Base-by-base conservation (phyloP, 1,140 invertebrate genomes). In the Caerostris darwini region DNA sequence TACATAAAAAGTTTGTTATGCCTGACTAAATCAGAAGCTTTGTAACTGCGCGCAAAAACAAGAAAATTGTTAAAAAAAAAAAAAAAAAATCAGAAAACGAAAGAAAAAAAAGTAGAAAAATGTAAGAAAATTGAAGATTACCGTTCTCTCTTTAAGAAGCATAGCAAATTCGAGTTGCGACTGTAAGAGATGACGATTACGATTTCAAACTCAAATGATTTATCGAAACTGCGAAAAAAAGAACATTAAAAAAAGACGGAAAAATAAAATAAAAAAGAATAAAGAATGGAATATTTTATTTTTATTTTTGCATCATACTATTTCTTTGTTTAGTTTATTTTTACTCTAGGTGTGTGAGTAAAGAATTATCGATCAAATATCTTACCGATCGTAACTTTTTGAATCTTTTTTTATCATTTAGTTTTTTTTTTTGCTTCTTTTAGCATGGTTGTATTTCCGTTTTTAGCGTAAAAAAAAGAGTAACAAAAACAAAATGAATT, bases 161-260 rank as follows among this genome's bases (percentile, higher is more conserved):
- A 64, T 12, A 64, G 69, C 69, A 77, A 77, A 83, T 83, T 83
- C 82, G 57, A 19, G 82, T 58, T 83, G 82, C 56, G n/a, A 83
- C 82, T 83, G 82, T 57, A 83, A 83, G n/a, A 58, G 82, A 83
- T 83, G 56, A 83, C 82, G 56, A 83, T 83, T 83, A 83, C 53
- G 82, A 83, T 83, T 83, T 58, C 56, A 56, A 83, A 56, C 56
- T 58, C 82, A 83, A 83, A 83, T 83, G 82, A 83, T 83, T 83
- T 83, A 83, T 83, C 82, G n/a, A 10, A 19, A 83, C 56, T 77
- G 17, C 2, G 5, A 71, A 71, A 71, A 71, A 71, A 69, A 19
- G 14, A 82, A 53, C 14, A 56, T 82, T 7, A 7, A 10, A 82
- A 54, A 82, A 82, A 82, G 54, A 71, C 2, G 19, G 8, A 56